A percentile compares a stretch with the other conserved stretches of the same genome.
These are phyloP conservation scores for Brienomyrus longianalis DNA, from an alignment of 2,113 vertebrate species.

Conservation along the genomic window DNA sequence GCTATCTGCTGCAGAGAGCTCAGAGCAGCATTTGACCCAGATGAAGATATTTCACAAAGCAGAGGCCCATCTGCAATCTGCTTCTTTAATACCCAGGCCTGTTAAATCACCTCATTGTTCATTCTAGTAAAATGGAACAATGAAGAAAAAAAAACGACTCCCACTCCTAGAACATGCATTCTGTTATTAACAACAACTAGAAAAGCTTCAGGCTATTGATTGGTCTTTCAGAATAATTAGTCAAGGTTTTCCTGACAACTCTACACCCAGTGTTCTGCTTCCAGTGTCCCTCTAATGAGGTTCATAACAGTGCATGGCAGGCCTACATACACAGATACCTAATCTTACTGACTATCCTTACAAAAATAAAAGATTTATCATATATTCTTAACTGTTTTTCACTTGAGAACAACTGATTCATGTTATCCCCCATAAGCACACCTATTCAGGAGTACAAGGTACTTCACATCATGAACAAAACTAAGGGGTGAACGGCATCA, in stretches of 20 bases:
- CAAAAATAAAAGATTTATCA: no score
- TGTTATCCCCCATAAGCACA: no score
- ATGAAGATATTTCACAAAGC: background rate
- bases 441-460: background rate
- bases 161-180: background rate
- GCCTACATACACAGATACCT: background rate
- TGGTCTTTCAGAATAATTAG: background rate
- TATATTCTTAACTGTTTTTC: no score
- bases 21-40: background rate
- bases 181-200: background rate
- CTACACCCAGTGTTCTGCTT: background rate
- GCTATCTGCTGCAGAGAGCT: background rate
- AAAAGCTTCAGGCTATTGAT: background rate
- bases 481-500: background rate
- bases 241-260: background rate
- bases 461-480: background rate
- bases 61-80: background rate
- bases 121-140: background rate
- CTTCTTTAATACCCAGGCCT: background rate
- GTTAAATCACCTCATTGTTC: background rate
- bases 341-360: no score
- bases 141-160: background rate
- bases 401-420: no score
- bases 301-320: no score
- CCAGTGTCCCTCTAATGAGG: background rate